Evolutionary conservation across 2,113 vertebrate genomes (phyloP), one percentile per base, ranked within the genome.

Genomic region (Pangasianodon gigas): DNA sequence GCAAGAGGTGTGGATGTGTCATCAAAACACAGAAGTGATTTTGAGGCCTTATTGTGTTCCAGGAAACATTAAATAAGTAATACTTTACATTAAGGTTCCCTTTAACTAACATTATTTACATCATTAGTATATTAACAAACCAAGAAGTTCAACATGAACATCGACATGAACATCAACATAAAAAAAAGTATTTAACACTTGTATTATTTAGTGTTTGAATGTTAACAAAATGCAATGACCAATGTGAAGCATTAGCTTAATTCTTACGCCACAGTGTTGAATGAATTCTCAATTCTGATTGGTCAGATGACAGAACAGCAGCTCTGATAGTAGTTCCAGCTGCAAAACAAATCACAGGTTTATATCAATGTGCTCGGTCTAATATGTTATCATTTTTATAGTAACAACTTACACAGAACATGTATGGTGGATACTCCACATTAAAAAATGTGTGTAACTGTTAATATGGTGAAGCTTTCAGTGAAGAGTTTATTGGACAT

Each of bases 1-100:
- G 79, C 58, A 84, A 91, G 74, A 82, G 77, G 51, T 79, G 62
- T 84, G 16, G 54, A 92, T 88, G 79, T 88, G 86, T 92, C 85
- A 90, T 77, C 89, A 81, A 92, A 89, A 91, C 58, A 62, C 86
- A n/a, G 82, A 7, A 54, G n/a, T 13, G 0, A 65, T 85, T 83
- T 88, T 1, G 2, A 74, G 67, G 69, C 9, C 8, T 41, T 74
- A 14, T 32, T 19, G 77, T 18, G 26, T 52, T 52, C 46, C 46
- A 52, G 48, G 26, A 77, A 46, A 24, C 41, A 32, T 67, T 24
- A 80, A 48, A 48, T 44, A 79, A 79, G 44, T 48, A 26, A 26
- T 26, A 48, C 3, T 51, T 26, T 29, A 26, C 21, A 77, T 48
- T 1, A 6, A 77, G 24, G 21, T 79, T 48, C 10, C 9, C 24